A percentile compares a stretch with the other conserved stretches of the same genome.
Conservation (phyloP, 2,888 invertebrate species). For the Chrysolina haemoptera region DNA sequence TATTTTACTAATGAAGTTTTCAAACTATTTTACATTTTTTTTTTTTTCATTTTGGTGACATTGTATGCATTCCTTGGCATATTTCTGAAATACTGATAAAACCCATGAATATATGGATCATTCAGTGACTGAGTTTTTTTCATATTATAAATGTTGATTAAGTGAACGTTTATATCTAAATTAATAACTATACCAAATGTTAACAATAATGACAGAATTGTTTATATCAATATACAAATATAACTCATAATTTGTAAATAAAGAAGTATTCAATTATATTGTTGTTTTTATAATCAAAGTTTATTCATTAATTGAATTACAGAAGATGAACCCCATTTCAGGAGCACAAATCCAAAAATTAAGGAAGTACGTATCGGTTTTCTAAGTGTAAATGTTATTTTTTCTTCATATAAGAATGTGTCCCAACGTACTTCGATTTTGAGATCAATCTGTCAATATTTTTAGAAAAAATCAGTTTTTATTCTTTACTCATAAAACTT, state of each 20-base stretch:
- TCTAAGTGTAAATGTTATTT: too few relatives aligned
- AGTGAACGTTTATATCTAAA: slow-evolving; percentile 63
- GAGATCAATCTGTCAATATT: too few relatives aligned
- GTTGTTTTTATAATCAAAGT: neutral
- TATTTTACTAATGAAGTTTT: slow-evolving; percentile 7
- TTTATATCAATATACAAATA: slow-evolving; percentile 60
- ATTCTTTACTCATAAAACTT: too few relatives aligned
- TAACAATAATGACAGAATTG: slow-evolving; percentile 64
- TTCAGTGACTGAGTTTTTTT: slow-evolving; percentile 63
- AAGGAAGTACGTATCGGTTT: too few relatives aligned
- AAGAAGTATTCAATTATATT: slow-evolving; percentile 38
- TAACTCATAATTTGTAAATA: slow-evolving; percentile 56
- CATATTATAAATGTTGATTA: slow-evolving; percentile 60
- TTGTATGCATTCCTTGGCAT: slow-evolving; percentile 31
- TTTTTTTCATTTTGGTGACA: slow-evolving; percentile 26
- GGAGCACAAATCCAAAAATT: too few relatives aligned
- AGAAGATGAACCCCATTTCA: too few relatives aligned
- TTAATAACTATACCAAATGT: slow-evolving; percentile 65
- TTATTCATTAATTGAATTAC: too few relatives aligned
- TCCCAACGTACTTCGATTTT: too few relatives aligned
- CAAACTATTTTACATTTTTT: neutral
- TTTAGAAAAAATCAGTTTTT: too few relatives aligned
- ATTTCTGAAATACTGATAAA: slow-evolving; percentile 41
- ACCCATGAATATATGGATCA: slow-evolving; percentile 53
- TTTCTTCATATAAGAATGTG: too few relatives aligned